Conservation (phyloP, 1,140 invertebrate genomes). For the Scylla paramamosain region DNA sequence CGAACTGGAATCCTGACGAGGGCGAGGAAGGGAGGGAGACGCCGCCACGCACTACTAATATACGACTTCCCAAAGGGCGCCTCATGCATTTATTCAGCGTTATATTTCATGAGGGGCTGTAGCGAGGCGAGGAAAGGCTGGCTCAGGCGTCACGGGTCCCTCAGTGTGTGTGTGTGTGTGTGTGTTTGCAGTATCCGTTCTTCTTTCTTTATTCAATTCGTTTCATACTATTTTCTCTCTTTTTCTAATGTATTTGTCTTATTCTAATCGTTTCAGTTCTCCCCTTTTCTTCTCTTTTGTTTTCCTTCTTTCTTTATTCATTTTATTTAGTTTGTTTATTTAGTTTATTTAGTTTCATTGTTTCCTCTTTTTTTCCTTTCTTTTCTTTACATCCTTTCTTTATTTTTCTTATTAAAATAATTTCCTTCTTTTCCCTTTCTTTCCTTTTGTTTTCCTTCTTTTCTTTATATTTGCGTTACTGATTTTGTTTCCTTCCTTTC, state of each 20-base stretch:
- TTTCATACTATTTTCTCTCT: background rate
- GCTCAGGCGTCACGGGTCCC: background rate
- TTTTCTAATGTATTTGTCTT: background rate
- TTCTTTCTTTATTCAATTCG: background rate
- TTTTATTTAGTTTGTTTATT: too few relatives aligned
- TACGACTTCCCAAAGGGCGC: slow-evolving; percentile 34
- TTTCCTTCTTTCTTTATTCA: too few relatives aligned
- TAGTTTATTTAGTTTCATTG: too few relatives aligned
- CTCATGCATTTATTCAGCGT: slow-evolving; percentile 70
- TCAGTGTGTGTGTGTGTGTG: background rate
- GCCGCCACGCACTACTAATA: background rate
- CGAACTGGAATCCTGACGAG: background rate
- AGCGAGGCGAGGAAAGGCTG: background rate
- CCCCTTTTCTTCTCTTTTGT: background rate
- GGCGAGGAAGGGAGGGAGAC: background rate
- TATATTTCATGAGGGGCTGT: slow-evolving; percentile 67
- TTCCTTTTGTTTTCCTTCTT: too few relatives aligned
- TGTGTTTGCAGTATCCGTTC: background rate
- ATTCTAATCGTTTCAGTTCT: background rate
- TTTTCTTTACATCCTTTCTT: too few relatives aligned
- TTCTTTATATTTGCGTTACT: too few relatives aligned
- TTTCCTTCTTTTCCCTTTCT: too few relatives aligned
- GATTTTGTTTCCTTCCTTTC: too few relatives aligned
- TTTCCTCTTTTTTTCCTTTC: too few relatives aligned
- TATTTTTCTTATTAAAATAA: too few relatives aligned